Percentiles rank a stretch among this genome's conserved stretches.
Evolutionary conservation across 2,888 invertebrate genomes (phyloP).

Genomic region (Ametastegia equiseti): DNA sequence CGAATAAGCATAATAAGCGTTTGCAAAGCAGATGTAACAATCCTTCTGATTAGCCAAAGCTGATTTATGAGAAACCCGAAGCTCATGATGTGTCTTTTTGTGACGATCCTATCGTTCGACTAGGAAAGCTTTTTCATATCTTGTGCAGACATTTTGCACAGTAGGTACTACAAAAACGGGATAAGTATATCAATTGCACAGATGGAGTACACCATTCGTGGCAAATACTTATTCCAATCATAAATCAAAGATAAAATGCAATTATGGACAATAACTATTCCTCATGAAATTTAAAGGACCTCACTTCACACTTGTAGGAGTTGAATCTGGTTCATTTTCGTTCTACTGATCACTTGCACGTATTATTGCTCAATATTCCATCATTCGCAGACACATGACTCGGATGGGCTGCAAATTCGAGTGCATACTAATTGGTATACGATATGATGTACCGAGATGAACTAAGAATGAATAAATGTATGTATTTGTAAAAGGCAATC

Average conservation of each 20-base stretch:
- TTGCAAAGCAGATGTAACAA: neutral
- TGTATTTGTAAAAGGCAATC: neutral
- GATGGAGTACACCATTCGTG: neutral
- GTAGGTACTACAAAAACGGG: neutral
- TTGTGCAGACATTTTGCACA: neutral
- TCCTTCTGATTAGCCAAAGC: neutral
- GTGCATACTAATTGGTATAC: neutral
- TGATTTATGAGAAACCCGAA: neutral
- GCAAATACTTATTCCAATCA: neutral
- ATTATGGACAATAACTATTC: neutral
- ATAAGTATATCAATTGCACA: neutral
- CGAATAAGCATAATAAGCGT: neutral
- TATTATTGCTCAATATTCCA: neutral
- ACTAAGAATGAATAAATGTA: too few species aligned
- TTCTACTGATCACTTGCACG: neutral
- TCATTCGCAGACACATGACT: neutral
- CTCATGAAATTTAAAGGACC: neutral
- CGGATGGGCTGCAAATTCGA: too few species aligned
- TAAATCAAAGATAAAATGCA: slow-evolving; percentile 1
- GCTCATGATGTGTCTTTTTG: neutral
- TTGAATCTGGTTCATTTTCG: neutral
- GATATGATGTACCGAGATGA: neutral
- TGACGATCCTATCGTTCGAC: neutral
- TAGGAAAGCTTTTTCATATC: neutral
- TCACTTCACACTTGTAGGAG: neutral